phyloP scores from a whole-genome alignment of 2,113 vertebrate species.

The Mohoua ochrocephala region DNA sequence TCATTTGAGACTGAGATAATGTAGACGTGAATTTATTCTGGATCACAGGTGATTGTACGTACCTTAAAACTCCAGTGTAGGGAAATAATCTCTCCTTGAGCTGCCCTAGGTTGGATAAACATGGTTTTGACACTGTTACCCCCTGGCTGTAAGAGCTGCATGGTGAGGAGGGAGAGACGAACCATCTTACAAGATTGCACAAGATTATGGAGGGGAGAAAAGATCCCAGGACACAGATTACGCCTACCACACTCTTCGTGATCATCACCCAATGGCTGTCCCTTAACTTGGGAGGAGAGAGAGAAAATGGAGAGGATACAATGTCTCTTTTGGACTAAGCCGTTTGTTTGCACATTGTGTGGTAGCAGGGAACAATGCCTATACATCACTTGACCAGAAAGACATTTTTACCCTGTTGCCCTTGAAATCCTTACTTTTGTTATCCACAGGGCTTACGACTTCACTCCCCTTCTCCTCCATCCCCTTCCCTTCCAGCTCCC shows the following conservation, averaged over 20 bases:
- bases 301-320: not conserved
- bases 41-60: not conserved
- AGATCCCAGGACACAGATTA: not conserved
- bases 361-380: slow-evolving; percentile 30
- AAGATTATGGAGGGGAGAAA: not conserved
- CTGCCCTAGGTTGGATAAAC: not conserved
- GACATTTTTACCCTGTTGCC: slow-evolving; percentile 55
- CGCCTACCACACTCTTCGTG: not conserved
- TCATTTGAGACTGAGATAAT: not conserved
- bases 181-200: not conserved
- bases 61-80: not conserved
- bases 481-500: slow-evolving; percentile 44
- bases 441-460: slow-evolving; percentile 36
- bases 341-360: not conserved
- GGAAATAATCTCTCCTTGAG: not conserved
- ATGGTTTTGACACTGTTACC: not conserved
- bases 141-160: not conserved
- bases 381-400: slow-evolving; percentile 53
- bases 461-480: slow-evolving; percentile 4
- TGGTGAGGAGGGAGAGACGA: not conserved
- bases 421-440: slow-evolving; percentile 53
- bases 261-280: not conserved
- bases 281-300: not conserved
- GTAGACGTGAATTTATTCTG: not conserved
- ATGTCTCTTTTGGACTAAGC: not conserved